Conservation (phyloP, 1,140 invertebrate genomes). For the Periplaneta americana region DNA sequence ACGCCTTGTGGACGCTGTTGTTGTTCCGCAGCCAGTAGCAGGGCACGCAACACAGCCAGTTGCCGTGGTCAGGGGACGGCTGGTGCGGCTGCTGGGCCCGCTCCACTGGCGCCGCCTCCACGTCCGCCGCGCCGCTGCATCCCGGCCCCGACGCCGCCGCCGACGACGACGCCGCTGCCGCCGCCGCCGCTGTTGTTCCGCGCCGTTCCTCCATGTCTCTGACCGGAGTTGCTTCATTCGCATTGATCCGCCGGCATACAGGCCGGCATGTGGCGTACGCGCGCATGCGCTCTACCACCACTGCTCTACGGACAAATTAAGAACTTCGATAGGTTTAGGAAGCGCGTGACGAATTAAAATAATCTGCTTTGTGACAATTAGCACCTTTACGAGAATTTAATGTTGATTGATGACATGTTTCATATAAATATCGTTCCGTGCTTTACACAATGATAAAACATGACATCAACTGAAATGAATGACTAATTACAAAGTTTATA, state of each 20-base stretch:
- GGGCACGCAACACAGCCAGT: conserved; percentile 53
- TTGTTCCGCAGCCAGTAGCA: conserved; percentile 51
- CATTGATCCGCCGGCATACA: not conserved
- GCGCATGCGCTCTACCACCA: not conserved
- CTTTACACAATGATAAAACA: too few relatives aligned
- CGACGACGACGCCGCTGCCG: not conserved
- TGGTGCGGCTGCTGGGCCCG: not conserved
- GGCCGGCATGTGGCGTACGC: not conserved
- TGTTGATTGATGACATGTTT: too few relatives aligned
- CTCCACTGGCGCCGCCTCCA: not conserved
- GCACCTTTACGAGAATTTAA: too few relatives aligned
- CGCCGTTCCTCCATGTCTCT: not conserved
- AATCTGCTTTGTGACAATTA: not conserved
- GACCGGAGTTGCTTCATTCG: not conserved
- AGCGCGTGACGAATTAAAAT: not conserved
- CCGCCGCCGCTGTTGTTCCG: not conserved
- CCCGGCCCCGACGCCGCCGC: not conserved
- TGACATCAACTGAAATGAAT: too few relatives aligned
- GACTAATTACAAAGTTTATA: too few relatives aligned
- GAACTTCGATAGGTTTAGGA: not conserved
- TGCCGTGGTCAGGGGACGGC: conserved; percentile 27
- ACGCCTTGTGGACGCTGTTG: conserved; percentile 52
- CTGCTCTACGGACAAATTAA: not conserved
- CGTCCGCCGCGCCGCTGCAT: not conserved
- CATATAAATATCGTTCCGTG: too few relatives aligned